Conservation (phyloP, 2,888 invertebrate species). For the Danaus chrysippus region DNA sequence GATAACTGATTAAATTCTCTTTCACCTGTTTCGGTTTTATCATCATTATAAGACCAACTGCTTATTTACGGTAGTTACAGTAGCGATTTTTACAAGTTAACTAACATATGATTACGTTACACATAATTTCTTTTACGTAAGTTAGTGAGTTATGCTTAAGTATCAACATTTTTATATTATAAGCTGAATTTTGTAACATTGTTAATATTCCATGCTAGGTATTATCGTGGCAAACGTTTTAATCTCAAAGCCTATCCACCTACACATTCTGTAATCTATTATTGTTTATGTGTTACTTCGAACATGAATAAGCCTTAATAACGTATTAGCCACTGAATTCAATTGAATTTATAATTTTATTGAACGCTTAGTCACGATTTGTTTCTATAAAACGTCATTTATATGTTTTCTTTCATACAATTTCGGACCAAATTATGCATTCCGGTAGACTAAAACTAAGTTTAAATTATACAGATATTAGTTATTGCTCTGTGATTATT, state of each 20-base stretch:
- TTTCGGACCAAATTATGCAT: constrained; percentile 38
- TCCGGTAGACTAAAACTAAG: constrained; percentile 51
- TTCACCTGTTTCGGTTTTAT: constrained; percentile 36
- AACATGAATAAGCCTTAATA: constrained; percentile 53
- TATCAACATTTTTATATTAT: too few relatives aligned
- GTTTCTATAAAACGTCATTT: constrained; percentile 51
- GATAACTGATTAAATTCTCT: constrained; percentile 34
- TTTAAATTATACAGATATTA: constrained; percentile 54
- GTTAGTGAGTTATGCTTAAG: too few relatives aligned
- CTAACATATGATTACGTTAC: not conserved
- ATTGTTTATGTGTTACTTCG: constrained; percentile 42
- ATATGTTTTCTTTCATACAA: constrained; percentile 30
- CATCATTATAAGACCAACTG: constrained; percentile 15
- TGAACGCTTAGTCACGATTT: constrained; percentile 59
- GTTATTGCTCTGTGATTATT: constrained; percentile 55
- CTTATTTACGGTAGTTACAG: constrained; percentile 7
- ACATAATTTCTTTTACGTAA: not conserved
- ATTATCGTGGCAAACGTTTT: constrained; percentile 28
- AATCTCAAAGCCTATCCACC: constrained; percentile 32
- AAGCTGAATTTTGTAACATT: constrained; percentile 6
- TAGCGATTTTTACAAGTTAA: constrained; percentile 12
- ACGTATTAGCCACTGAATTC: constrained; percentile 57
- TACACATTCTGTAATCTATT: constrained; percentile 36
- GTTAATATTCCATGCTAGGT: constrained; percentile 25
- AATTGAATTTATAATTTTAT: constrained; percentile 58